phyloP scores from a whole-genome alignment of 1,140 invertebrate genomes.

The Drosophila pseudoananassae region DNA sequence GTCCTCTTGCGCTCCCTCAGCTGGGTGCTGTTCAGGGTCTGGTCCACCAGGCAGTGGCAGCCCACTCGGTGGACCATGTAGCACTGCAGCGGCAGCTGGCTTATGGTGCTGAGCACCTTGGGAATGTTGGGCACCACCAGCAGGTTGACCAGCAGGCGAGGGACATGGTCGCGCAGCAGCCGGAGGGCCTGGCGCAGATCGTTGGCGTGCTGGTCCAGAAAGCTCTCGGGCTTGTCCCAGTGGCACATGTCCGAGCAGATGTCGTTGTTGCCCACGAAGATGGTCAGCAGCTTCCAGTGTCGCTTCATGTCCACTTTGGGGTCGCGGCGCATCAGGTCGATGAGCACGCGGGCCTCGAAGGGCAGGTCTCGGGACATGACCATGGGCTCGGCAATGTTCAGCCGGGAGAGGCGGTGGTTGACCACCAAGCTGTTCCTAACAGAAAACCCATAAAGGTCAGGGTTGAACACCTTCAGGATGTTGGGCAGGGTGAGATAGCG shows the following conservation, averaged over 20 bases:
- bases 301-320: constrained; percentile 86
- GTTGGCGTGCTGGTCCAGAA: constrained; percentile 60
- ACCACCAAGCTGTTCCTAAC: constrained; percentile 61
- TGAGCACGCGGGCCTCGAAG: constrained; percentile 86
- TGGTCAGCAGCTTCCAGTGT: constrained; percentile 89
- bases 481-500: constrained; percentile 86
- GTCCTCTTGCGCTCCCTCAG: constrained; percentile 60
- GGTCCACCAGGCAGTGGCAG: constrained; percentile 85
- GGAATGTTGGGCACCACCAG: constrained; percentile 70
- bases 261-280: constrained; percentile 90
- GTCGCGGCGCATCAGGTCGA: constrained; percentile 87
- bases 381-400: constrained; percentile 87
- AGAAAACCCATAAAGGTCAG: constrained; percentile 86
- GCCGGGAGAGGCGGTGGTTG: constrained; percentile 81
- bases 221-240: constrained; percentile 34
- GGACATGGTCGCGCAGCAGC: constrained; percentile 69
- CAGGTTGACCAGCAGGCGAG: constrained; percentile 69
- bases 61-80: constrained; percentile 80
- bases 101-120: constrained; percentile 63
- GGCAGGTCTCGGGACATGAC: constrained; percentile 87
- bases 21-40: constrained; percentile 34
- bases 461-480: constrained; percentile 87
- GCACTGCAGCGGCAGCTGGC: constrained; percentile 78
- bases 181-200: constrained; percentile 63
- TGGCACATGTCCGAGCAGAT: constrained; percentile 88